A percentile compares a stretch with the other conserved stretches of the same genome.
Evolutionary conservation across 1,140 invertebrate species (phyloP).

Genomic region (Lysiphlebus fabarum): DNA sequence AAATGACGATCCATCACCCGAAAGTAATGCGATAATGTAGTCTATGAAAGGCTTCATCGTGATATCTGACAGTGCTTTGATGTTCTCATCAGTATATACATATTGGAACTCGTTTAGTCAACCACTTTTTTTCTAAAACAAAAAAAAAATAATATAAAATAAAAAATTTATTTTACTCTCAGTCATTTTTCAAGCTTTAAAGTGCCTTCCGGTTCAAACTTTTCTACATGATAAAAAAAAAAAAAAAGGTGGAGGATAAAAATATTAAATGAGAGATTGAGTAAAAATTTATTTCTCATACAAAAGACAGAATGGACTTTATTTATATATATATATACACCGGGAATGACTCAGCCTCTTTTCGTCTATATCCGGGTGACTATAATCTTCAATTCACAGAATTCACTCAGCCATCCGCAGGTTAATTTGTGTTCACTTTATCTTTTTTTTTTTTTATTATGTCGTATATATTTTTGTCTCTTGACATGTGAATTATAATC

Average conservation of each 20-base stretch:
- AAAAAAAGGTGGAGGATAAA: neutral
- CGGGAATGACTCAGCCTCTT: conserved; percentile 3
- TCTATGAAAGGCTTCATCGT: conserved; percentile 40
- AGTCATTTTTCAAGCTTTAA: neutral
- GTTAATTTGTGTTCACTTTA: conserved; percentile 36
- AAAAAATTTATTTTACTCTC: conserved; percentile 8
- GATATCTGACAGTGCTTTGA: conserved; percentile 44
- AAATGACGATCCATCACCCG: conserved; percentile 45
- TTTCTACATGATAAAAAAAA: conserved; percentile 5
- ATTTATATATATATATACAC: too few species aligned
- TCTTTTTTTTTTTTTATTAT: conserved; percentile 29
- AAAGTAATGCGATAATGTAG: conserved; percentile 50
- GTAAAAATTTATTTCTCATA: too few species aligned
- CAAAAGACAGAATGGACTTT: too few species aligned
- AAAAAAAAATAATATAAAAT: conserved; percentile 10
- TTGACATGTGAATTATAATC: too few species aligned
- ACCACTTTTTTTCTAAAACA: neutral
- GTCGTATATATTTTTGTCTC: too few species aligned
- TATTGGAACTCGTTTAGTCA: conserved; percentile 8
- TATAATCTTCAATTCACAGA: conserved; percentile 42
- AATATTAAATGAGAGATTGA: neutral
- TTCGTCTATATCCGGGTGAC: conserved; percentile 18
- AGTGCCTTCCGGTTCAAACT: neutral
- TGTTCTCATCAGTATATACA: conserved; percentile 31
- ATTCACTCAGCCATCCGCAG: conserved; percentile 36